Conservation (phyloP, 2,797 vertebrate species). For the Lophotriccus pileatus region DNA sequence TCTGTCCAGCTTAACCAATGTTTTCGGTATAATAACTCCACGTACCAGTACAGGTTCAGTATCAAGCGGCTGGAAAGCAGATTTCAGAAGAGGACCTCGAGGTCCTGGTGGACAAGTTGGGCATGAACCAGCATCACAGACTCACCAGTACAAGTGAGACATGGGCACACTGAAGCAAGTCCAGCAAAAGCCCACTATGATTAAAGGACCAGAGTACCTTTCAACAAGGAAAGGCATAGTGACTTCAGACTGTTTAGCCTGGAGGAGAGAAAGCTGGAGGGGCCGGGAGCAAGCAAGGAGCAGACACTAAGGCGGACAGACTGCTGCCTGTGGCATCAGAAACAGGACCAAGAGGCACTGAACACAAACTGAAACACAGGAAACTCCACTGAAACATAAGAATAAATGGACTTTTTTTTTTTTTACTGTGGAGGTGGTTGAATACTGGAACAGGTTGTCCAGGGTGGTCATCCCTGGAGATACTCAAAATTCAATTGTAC, state of each 20-base stretch:
- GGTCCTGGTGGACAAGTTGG: neutral
- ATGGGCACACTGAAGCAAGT: neutral
- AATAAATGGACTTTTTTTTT: neutral
- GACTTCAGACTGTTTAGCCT: neutral
- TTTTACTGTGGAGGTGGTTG: neutral
- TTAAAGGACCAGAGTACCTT: neutral
- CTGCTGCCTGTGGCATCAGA: neutral
- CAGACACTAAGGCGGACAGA: neutral
- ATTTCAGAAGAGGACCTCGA: neutral
- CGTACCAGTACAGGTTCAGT: neutral
- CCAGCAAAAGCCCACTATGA: neutral
- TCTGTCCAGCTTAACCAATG: neutral
- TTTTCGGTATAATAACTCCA: neutral
- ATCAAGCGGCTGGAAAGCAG: neutral
- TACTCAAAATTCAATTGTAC: neutral
- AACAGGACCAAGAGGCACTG: neutral
- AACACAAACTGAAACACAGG: neutral
- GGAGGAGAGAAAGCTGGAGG: neutral
- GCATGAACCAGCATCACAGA: fast-evolving
- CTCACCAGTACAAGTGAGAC: neutral
- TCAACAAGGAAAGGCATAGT: neutral
- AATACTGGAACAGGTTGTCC: neutral
- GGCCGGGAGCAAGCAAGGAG: neutral
- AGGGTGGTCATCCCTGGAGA: neutral
- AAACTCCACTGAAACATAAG: neutral